These are phyloP conservation scores for Lamprologus sp. DNA, from an alignment of 2,113 vertebrate genomes.

Conservation along the genomic window DNA sequence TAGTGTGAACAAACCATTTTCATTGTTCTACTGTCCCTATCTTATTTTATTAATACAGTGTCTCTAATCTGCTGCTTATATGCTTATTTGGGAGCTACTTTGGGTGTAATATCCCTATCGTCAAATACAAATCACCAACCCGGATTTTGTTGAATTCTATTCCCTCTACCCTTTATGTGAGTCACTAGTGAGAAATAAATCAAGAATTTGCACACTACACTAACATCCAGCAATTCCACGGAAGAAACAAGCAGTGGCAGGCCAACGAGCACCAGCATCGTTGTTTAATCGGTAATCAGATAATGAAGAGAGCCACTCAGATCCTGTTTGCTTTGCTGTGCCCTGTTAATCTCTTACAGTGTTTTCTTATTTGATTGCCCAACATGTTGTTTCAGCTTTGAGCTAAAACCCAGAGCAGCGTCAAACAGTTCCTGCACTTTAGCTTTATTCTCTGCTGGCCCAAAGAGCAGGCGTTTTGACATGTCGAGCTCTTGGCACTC, in stretches of 20 bases:
- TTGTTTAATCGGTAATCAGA: not conserved
- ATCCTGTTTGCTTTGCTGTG: not conserved
- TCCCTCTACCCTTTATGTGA: not conserved
- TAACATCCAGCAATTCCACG: not conserved
- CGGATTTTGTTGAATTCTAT: not conserved
- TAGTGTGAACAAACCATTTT: not conserved
- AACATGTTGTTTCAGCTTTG: not conserved
- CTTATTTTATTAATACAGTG: no score
- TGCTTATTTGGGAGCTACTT: no score
- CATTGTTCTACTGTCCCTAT: not conserved
- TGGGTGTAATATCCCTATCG: no score
- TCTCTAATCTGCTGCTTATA: no score
- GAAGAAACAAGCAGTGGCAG: slow-evolving; percentile 5
- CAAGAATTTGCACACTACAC: not conserved
- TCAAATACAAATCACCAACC: not conserved
- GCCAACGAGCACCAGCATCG: not conserved
- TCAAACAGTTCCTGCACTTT: not conserved
- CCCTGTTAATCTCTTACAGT: not conserved
- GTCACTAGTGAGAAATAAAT: not conserved
- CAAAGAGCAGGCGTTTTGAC: not conserved
- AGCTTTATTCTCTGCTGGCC: not conserved
- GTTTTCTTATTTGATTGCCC: not conserved
- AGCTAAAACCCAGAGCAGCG: not conserved
- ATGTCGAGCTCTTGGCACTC: not conserved
- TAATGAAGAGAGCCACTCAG: not conserved